Evolutionary conservation across 37 sponge, comb jelly and placozoan species (phyloP).

Genomic region (Bolinopsis microptera): DNA sequence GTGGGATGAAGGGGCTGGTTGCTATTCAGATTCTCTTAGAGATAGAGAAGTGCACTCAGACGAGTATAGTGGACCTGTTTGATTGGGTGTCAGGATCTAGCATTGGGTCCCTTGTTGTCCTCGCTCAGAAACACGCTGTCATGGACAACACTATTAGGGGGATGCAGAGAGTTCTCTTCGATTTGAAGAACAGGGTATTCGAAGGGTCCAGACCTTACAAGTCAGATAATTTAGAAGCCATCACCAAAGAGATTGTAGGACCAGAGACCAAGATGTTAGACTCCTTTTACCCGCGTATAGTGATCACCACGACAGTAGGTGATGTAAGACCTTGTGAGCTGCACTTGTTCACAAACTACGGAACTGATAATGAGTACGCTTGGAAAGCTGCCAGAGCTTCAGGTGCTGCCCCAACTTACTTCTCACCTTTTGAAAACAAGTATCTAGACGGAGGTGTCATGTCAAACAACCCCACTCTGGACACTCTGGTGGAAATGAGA

Average conservation of each 20-base stretch:
- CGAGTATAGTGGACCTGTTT: not conserved
- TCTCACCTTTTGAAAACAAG: conserved; percentile 6
- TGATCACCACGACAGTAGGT: not conserved
- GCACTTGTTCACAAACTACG: conserved; percentile 29
- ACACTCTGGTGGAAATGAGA: not conserved
- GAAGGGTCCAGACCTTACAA: not conserved
- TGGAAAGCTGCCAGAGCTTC: conserved; percentile 27
- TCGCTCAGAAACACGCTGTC: not conserved
- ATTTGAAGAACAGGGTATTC: conserved; percentile 2
- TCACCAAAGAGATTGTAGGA: not conserved
- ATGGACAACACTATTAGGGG: not conserved
- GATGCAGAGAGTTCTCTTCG: not conserved
- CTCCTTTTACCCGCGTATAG: not conserved
- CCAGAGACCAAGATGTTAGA: not conserved
- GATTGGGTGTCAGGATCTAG: conserved; percentile 8
- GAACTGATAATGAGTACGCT: not conserved
- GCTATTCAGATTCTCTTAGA: not conserved
- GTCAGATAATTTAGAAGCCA: not conserved
- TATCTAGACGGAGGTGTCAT: conserved; percentile 12
- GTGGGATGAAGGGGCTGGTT: not conserved
- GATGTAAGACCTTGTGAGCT: not conserved
- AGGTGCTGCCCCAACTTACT: not conserved
- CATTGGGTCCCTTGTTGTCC: not conserved
- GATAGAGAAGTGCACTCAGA: not conserved
- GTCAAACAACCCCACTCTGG: conserved; percentile 5